Evolutionary conservation across 92 coral and sea anemone genomes (phyloP).

Genomic region (Zoanthus gigantus): DNA sequence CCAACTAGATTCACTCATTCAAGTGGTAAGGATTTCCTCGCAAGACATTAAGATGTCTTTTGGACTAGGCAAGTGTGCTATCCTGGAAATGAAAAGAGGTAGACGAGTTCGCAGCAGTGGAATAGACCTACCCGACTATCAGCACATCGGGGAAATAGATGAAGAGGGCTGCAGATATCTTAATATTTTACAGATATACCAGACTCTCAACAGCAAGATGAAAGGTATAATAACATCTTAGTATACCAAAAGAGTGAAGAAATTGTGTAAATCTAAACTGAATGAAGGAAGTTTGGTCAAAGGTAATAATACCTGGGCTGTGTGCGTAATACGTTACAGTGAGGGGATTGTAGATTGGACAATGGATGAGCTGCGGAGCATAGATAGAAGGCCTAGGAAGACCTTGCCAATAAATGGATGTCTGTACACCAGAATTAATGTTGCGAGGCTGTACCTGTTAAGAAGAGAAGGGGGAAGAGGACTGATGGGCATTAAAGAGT

Average conservation of each 20-base stretch:
- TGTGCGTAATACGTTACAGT: constrained; percentile 45
- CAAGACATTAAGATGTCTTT: neutral
- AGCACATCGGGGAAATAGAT: neutral
- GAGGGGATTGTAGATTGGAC: constrained; percentile 50
- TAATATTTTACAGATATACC: neutral
- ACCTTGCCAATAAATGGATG: constrained; percentile 16
- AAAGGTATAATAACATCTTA: constrained; percentile 40
- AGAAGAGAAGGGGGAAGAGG: constrained; percentile 55
- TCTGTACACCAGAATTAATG: constrained; percentile 35
- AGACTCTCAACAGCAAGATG: constrained; percentile 34
- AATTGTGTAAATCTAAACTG: neutral
- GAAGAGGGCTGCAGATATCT: neutral
- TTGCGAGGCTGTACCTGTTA: constrained; percentile 43
- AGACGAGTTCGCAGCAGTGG: neutral
- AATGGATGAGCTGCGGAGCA: constrained; percentile 26
- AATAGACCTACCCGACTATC: neutral
- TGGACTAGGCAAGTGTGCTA: too few species aligned
- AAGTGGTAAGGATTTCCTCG: neutral
- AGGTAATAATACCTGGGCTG: constrained; percentile 9
- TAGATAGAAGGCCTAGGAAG: constrained; percentile 44
- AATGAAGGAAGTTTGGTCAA: constrained; percentile 25
- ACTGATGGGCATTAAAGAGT: neutral
- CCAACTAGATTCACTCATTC: too few species aligned
- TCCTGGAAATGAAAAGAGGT: neutral
- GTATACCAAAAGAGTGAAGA: constrained; percentile 43